Evolutionary conservation across 2,113 vertebrate genomes (phyloP), one percentile per base, ranked within the genome.

Genomic region (Pitta sordida): DNA sequence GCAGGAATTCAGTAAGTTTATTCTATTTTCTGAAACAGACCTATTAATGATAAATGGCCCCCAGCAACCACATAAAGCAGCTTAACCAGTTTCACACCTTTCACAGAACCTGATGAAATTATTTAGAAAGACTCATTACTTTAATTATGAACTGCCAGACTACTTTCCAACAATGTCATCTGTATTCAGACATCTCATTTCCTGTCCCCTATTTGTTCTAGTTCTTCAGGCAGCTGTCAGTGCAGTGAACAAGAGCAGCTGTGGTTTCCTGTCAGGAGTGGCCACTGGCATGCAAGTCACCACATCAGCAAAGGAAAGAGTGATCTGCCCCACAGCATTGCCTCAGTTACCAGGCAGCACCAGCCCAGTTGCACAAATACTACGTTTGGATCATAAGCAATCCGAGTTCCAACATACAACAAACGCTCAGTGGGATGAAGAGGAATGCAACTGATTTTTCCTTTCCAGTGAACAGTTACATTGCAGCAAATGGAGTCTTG

Each of bases 191-290:
- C 83, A 85, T 74, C 68, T 94, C 79, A 83, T 67, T 97, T 96
- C 91, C 94, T 92, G 93, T 36, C 53, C 43, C 59, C 48, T 41
- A 4, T 59, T 88, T 84, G 77, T 29, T 93, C 92, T 64, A 91
- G 64, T 80, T 92, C 88, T 94, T 56, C 11, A 84, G 73, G 79
- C 96, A 96, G 91, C 91, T 95, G 84, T 70, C 91, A 77, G 67
- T 55, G 89, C 91, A 83, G 64, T 52, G 94, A 96, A 91, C 67
- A 69, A 91, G 68, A 95, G 70, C 97, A 96, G 94, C 91, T 96
- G 97, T 84, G 93, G 94, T 88, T 97, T 96, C 94, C 91, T 94
- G 90, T 93, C 84, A 43, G 77, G 43, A 39, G 81, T 58, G 78
- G 46, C 78, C 77, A 78, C 68, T 68, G 76, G 64, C 93, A 96